phyloP scores from a whole-genome alignment of 2,888 invertebrate genomes.

The Euzetes globulus region DNA sequence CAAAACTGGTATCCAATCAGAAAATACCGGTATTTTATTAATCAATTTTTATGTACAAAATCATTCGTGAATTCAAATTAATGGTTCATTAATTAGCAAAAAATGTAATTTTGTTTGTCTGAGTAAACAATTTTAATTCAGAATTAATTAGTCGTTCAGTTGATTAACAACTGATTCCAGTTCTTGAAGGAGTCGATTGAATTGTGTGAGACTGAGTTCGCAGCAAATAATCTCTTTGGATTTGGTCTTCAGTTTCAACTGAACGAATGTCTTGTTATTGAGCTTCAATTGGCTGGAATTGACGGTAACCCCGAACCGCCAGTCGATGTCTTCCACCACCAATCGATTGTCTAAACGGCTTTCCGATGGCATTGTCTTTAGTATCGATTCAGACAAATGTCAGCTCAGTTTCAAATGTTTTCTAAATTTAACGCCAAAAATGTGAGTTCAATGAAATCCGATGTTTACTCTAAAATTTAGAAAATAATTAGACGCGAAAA shows the following conservation, averaged over 20 bases:
- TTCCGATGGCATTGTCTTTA: background rate
- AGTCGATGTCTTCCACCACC: background rate
- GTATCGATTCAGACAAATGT: no score
- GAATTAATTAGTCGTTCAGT: background rate
- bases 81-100: no score
- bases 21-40: background rate
- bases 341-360: background rate
- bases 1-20: background rate
- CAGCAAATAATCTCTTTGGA: background rate
- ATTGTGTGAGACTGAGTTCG: slow-evolving; percentile 3
- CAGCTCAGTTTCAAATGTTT: no score
- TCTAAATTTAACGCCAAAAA: background rate
- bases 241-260: background rate
- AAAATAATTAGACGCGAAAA: slow-evolving; percentile 7
- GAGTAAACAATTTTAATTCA: background rate
- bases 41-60: background rate
- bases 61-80: no score
- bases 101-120: no score
- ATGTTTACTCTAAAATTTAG: background rate
- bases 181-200: slow-evolving; percentile 12
- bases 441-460: slow-evolving; percentile 2
- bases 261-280: background rate
- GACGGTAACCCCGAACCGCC: slow-evolving; percentile 9
- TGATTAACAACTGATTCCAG: slow-evolving; percentile 13
- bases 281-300: background rate